A percentile compares a stretch with the other conserved stretches of the same genome.
These are phyloP conservation scores for Uloborus diversus DNA, from an alignment of 1,140 invertebrate genomes.

Conservation along the genomic window DNA sequence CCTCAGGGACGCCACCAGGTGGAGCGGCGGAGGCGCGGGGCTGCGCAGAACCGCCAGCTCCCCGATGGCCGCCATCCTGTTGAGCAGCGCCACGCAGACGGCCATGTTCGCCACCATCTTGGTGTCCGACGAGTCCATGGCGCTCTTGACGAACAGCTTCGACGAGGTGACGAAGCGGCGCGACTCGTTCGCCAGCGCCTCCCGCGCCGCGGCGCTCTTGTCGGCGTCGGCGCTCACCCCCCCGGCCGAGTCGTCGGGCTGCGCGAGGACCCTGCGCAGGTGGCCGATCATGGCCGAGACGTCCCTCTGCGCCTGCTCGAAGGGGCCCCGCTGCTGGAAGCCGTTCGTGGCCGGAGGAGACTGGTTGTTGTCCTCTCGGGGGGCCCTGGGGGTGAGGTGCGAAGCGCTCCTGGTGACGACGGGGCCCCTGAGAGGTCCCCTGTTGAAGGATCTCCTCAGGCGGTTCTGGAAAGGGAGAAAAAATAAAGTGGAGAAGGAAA, in stretches of 20 bases:
- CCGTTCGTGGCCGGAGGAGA: background rate
- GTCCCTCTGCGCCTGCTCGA: slow-evolving; percentile 74
- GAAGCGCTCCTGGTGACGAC: background rate
- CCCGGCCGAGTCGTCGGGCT: slow-evolving; percentile 63
- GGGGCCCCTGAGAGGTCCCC: background rate
- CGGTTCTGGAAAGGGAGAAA: slow-evolving; percentile 17
- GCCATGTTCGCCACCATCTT: slow-evolving; percentile 73
- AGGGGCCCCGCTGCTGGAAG: slow-evolving; percentile 62
- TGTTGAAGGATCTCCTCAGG: slow-evolving; percentile 24
- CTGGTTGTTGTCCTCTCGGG: too few species aligned
- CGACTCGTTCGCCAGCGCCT: slow-evolving; percentile 80
- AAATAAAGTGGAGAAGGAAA: too few species aligned
- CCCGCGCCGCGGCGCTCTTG: slow-evolving; percentile 70
- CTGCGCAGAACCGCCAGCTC: slow-evolving; percentile 77
- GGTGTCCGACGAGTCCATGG: slow-evolving; percentile 72
- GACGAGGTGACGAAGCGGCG: slow-evolving; percentile 83
- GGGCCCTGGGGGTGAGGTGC: background rate
- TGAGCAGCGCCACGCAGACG: slow-evolving; percentile 75
- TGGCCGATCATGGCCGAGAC: slow-evolving; percentile 73
- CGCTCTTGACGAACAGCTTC: slow-evolving; percentile 81
- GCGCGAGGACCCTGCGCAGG: slow-evolving; percentile 73
- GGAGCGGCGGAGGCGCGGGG: slow-evolving; percentile 78
- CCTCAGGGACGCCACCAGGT: slow-evolving; percentile 80
- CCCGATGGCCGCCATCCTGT: slow-evolving; percentile 72
- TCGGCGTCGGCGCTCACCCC: background rate